A percentile compares a stretch with the other conserved stretches of the same genome.
Conservation (phyloP, 2,113 vertebrate genomes). For the Lates calcarifer region DNA sequence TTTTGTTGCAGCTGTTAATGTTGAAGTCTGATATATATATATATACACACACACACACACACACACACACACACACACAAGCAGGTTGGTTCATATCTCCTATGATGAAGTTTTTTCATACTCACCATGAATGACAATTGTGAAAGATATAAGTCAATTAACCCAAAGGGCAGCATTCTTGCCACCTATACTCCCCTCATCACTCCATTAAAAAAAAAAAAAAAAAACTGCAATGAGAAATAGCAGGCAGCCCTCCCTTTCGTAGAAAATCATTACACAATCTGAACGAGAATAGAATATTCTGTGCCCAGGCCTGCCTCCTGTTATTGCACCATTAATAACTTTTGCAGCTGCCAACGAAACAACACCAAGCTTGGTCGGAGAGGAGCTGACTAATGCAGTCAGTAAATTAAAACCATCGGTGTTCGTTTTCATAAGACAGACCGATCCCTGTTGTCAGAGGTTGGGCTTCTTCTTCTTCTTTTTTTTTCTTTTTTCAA, state of each 20-base stretch:
- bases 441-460: conserved; percentile 67
- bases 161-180: conserved; percentile 82
- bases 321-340: conserved; percentile 85
- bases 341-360: conserved; percentile 78
- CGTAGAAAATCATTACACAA: conserved; percentile 85
- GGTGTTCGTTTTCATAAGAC: conserved; percentile 70
- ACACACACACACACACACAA: too few relatives aligned
- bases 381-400: conserved; percentile 73
- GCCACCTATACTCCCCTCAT: conserved; percentile 21
- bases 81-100: not conserved
- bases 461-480: conserved; percentile 23
- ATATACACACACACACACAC: too few relatives aligned
- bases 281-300: conserved; percentile 81
- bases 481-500: conserved; percentile 11
- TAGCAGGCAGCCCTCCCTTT: conserved; percentile 83
- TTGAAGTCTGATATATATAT: not conserved
- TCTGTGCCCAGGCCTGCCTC: conserved; percentile 80
- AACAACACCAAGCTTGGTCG: conserved; percentile 71
- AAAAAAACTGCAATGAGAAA: conserved; percentile 81
- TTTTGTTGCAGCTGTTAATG: not conserved
- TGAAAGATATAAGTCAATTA: conserved; percentile 84
- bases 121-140: conserved; percentile 82
- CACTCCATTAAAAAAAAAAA: conserved; percentile 57
- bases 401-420: conserved; percentile 79
- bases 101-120: conserved; percentile 57